These are phyloP conservation scores for Noctuana brunneofusca DNA, from an alignment of 2,888 invertebrate genomes.

Conservation along the genomic window DNA sequence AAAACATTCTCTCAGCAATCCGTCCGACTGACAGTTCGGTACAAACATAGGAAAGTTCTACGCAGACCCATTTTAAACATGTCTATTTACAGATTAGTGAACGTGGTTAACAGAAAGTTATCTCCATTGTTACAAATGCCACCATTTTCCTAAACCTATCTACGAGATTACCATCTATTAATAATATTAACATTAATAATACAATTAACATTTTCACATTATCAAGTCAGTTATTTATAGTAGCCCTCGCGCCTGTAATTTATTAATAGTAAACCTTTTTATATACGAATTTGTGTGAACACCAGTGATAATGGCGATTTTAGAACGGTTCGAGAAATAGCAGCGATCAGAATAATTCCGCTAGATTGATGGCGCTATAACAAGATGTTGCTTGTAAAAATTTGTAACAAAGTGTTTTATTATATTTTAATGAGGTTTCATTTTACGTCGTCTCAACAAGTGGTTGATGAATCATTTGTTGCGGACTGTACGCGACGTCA, in stretches of 20 bases:
- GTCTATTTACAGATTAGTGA: too few species aligned
- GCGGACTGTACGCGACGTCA: not conserved
- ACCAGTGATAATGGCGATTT: not conserved
- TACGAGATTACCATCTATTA: too few species aligned
- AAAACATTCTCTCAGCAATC: not conserved
- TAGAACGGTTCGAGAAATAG: not conserved
- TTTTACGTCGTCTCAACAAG: conserved; percentile 17
- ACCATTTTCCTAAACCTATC: too few species aligned
- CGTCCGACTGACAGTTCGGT: not conserved
- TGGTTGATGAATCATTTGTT: conserved; percentile 5
- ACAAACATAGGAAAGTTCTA: not conserved
- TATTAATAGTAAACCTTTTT: not conserved
- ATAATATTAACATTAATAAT: too few species aligned
- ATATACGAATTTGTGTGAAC: not conserved
- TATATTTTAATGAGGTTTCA: conserved; percentile 2
- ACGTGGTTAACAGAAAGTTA: too few species aligned
- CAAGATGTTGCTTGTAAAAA: conserved; percentile 18
- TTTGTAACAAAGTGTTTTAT: conserved; percentile 34
- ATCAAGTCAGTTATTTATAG: not conserved
- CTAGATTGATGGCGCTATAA: conserved; percentile 12
- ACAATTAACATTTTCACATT: not conserved
- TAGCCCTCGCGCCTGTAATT: not conserved
- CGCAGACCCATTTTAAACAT: too few species aligned
- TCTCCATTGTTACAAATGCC: too few species aligned
- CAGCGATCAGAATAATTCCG: not conserved